Evolutionary conservation across 2,797 vertebrate species (phyloP).

Genomic region (Rhynchotus rufescens): DNA sequence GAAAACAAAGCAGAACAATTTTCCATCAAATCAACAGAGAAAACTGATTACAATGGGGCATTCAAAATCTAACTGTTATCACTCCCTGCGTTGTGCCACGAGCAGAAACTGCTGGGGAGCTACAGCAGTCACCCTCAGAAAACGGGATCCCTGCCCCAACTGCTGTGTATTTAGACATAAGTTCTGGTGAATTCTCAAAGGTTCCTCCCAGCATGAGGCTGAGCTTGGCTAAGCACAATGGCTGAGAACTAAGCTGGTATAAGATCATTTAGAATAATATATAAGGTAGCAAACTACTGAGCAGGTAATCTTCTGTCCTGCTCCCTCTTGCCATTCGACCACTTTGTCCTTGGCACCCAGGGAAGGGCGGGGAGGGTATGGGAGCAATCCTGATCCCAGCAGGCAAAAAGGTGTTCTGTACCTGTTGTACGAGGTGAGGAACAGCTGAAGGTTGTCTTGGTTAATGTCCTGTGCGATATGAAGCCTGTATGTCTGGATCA

Average conservation of each 20-base stretch:
- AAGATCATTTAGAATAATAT: background rate
- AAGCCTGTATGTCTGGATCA: constrained; percentile 93
- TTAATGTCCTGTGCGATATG: constrained; percentile 95
- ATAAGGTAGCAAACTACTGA: background rate
- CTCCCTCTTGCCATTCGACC: background rate
- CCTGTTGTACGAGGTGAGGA: constrained; percentile 92
- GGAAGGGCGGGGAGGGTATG: background rate
- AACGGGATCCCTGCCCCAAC: background rate
- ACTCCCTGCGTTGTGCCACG: background rate
- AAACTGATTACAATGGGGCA: background rate
- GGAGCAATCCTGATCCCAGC: background rate
- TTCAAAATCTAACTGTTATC: background rate
- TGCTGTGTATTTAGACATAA: background rate
- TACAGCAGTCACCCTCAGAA: background rate
- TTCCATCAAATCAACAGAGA: background rate
- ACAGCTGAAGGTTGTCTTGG: constrained; percentile 92
- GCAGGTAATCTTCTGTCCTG: background rate
- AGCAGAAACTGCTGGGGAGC: background rate
- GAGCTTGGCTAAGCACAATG: background rate
- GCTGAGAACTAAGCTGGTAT: background rate
- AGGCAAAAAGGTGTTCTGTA: constrained; percentile 56
- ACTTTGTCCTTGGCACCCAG: no score
- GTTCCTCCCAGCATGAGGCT: background rate
- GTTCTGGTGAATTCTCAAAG: background rate
- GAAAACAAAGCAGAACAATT: constrained; percentile 48